phyloP scores from a whole-genome alignment of 2,888 invertebrate species.

The Melanophora roralis region DNA sequence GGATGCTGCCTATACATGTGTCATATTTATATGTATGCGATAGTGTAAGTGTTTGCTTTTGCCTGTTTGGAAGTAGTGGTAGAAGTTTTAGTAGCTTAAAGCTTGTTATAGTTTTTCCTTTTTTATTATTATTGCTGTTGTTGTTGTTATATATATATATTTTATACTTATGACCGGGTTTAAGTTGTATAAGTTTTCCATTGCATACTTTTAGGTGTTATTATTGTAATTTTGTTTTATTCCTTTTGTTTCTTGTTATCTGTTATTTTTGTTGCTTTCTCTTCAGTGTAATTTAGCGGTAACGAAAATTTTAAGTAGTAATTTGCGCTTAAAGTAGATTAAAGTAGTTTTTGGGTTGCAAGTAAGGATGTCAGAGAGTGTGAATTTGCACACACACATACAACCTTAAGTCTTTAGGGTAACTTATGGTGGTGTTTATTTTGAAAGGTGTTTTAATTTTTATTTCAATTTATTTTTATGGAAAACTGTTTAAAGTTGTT shows the following conservation, averaged over 20 bases:
- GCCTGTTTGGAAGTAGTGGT: background rate
- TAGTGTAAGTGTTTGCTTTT: background rate
- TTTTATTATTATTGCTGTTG: background rate
- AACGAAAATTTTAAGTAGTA: slow-evolving; percentile 37
- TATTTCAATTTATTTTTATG: slow-evolving; percentile 12
- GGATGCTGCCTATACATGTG: background rate
- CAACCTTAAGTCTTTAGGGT: background rate
- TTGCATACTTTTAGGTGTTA: slow-evolving; percentile 50
- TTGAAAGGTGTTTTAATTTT: slow-evolving; percentile 42
- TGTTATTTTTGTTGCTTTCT: slow-evolving; percentile 11
- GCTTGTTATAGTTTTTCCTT: slow-evolving; percentile 20
- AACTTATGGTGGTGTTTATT: slow-evolving; percentile 18
- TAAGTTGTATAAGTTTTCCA: slow-evolving; percentile 36
- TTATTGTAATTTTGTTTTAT: background rate
- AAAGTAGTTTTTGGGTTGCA: background rate
- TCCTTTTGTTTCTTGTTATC: slow-evolving; percentile 1
- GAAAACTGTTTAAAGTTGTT: background rate
- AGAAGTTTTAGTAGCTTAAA: slow-evolving; percentile 14
- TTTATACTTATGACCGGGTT: slow-evolving; percentile 24
- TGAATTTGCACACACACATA: background rate
- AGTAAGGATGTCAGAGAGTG: background rate
- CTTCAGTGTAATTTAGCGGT: slow-evolving; percentile 34
- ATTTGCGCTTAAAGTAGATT: slow-evolving; percentile 25
- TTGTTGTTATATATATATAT: slow-evolving; percentile 14
- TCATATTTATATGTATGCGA: background rate